Base-by-base conservation (phyloP, 2,797 vertebrate genomes). In the Trematomus bernacchii region DNA sequence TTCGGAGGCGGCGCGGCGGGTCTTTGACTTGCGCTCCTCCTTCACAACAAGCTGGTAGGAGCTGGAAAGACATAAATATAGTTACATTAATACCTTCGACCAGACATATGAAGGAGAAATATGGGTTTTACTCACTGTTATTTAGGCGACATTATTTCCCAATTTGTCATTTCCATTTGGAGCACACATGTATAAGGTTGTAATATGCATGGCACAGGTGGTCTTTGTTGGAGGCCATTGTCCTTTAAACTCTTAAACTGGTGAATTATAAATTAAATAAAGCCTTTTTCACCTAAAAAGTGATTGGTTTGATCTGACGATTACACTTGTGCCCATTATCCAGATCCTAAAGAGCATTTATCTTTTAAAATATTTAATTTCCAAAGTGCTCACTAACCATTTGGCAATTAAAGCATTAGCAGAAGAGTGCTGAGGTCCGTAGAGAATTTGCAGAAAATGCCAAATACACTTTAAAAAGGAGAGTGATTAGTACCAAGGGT, bases 11-110 rank as follows among this genome's bases (percentile, higher is more conserved):
- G 97, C 96, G n/a, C 98, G 94, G 15, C 97, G 95, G 2, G 95
- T 95, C 73, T 97, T 98, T 85, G 98, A 96, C 73, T 96, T 96
- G 21, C 96, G 93, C 73, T 98, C 95, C 83, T 99, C 98, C 88
- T 98, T 98, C 76, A 99, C 98, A n/a, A 99, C 97, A 0, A 99
- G 95, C 75, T 99, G 98, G 85, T 99, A 99, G 42, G 96, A 96
- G 87, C 98, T 99, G 80, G 27, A 77, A 47, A 68, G 1, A 48
- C 9, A 71, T 9, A 71, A 15, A 40, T 0, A 6, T 1, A 33
- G 14, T 3, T 1, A 19, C 1, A 48, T 58, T 58, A 53, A 37
- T 12, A 6, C 9, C 2, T 69, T 46, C 27, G 27, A 27, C 27
- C 27, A 27, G 27, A 5, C 44, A n/a, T 4, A 15, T n/a, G 9